phyloP scores from a whole-genome alignment of 2,888 invertebrate species.

The Acleris sparsana region DNA sequence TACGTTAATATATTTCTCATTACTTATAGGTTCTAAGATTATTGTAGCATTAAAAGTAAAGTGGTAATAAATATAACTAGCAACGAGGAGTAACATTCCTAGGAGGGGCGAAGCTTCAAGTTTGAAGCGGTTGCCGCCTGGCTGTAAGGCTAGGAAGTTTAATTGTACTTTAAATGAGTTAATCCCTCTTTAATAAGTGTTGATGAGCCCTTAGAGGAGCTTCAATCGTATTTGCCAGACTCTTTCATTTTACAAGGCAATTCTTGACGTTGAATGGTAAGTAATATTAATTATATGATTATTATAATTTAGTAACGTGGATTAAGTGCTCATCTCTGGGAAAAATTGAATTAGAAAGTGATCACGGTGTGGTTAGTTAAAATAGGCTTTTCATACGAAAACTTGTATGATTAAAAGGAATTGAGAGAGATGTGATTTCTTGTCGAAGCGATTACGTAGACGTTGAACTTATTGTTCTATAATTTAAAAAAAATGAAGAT shows the following conservation, averaged over 20 bases:
- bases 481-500: no score
- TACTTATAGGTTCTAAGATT: slow-evolving; percentile 2
- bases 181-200: slow-evolving; percentile 79
- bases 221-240: slow-evolving; percentile 61
- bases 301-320: no score
- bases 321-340: background rate
- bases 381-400: no score
- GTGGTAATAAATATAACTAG: slow-evolving; percentile 10
- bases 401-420: no score
- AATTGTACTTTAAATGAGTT: slow-evolving; percentile 79
- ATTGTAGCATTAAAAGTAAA: background rate
- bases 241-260: slow-evolving; percentile 38
- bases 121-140: slow-evolving; percentile 51
- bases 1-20: no score
- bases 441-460: no score
- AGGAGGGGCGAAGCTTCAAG: slow-evolving; percentile 46
- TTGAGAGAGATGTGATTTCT: no score
- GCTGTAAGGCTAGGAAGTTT: slow-evolving; percentile 58
- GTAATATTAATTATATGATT: no score
- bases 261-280: background rate
- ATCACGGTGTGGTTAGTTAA: no score
- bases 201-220: slow-evolving; percentile 61
- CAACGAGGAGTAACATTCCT: slow-evolving; percentile 3
- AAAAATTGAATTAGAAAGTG: no score
- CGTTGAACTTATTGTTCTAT: no score